These are phyloP conservation scores for Cyprinodon tularosa DNA, from an alignment of 2,113 vertebrate genomes.

Conservation along the genomic window DNA sequence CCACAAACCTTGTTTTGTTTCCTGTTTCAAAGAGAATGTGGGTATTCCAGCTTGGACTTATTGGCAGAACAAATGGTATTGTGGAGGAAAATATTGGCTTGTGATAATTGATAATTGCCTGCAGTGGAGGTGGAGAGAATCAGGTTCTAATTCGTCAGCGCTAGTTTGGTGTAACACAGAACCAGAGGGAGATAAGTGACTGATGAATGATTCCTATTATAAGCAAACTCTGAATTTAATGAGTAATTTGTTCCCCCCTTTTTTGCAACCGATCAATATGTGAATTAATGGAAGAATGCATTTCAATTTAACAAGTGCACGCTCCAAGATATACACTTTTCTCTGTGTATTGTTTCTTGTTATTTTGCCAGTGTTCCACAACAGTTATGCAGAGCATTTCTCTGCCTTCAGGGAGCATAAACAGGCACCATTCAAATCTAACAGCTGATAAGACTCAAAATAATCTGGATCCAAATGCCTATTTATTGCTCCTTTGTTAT, in stretches of 20 bases:
- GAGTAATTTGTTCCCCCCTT: conserved; percentile 44
- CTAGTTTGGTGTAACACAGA: conserved; percentile 47
- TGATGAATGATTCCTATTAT: conserved; percentile 65
- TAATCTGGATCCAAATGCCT: conserved; percentile 64
- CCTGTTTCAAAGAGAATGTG: conserved; percentile 11
- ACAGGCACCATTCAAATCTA: conserved; percentile 65
- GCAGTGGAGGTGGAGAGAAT: conserved; percentile 60
- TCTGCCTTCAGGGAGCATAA: conserved; percentile 53
- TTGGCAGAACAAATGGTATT: conserved; percentile 58
- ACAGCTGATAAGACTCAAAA: conserved; percentile 64
- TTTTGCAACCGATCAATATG: conserved; percentile 59
- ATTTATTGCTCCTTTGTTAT: conserved; percentile 72
- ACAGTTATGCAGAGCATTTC: conserved; percentile 49
- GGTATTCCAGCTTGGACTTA: conserved; percentile 33
- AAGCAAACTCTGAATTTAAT: conserved; percentile 54
- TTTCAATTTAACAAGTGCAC: conserved; percentile 67
- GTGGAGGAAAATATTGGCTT: conserved; percentile 60
- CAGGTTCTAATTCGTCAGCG: conserved; percentile 57
- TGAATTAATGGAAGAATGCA: conserved; percentile 70
- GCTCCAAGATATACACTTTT: conserved; percentile 50
- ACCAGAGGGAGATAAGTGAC: conserved; percentile 39
- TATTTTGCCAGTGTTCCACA: conserved; percentile 45
- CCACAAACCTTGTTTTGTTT: conserved; percentile 33
- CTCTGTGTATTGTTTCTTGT: conserved; percentile 39
- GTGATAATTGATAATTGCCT: conserved; percentile 75